phyloP scores from a whole-genome alignment of 2,888 invertebrate species.

The Tricholauxania praeusta region DNA sequence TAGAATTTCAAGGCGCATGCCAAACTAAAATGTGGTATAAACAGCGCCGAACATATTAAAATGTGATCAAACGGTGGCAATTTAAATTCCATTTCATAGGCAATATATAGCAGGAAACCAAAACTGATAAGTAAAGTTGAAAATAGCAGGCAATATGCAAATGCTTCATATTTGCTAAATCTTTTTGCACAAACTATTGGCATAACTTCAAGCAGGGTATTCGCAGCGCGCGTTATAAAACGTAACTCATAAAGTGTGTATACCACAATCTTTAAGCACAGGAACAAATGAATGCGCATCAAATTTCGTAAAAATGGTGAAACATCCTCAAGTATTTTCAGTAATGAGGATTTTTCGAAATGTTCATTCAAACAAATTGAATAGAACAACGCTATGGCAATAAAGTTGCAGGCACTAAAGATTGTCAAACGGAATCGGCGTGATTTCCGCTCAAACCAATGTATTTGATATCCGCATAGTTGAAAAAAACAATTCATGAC shows the following conservation, averaged over 20 bases:
- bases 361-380: conserved; percentile 57
- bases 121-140: conserved; percentile 51
- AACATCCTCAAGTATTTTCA: conserved; percentile 53
- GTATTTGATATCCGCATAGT: conserved; percentile 52
- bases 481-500: conserved; percentile 49
- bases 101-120: conserved; percentile 56
- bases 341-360: conserved; percentile 51
- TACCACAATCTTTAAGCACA: conserved; percentile 55
- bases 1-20: conserved; percentile 50
- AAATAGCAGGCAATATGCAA: conserved; percentile 51
- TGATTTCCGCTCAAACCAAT: conserved; percentile 46
- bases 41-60: conserved; percentile 57
- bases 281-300: conserved; percentile 53
- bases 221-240: conserved; percentile 46
- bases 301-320: conserved; percentile 56
- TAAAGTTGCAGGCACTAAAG: conserved; percentile 45
- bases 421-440: conserved; percentile 49
- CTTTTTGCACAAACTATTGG: conserved; percentile 23
- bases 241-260: conserved; percentile 53
- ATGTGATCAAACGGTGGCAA: conserved; percentile 56
- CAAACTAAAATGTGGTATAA: conserved; percentile 58
- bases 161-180: conserved; percentile 42
- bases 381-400: conserved; percentile 48
- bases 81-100: conserved; percentile 58
- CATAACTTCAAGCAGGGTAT: conserved; percentile 45